These are phyloP conservation scores for Pemphigus obesinymphae DNA, from an alignment of 1,140 invertebrate species.

Conservation along the genomic window DNA sequence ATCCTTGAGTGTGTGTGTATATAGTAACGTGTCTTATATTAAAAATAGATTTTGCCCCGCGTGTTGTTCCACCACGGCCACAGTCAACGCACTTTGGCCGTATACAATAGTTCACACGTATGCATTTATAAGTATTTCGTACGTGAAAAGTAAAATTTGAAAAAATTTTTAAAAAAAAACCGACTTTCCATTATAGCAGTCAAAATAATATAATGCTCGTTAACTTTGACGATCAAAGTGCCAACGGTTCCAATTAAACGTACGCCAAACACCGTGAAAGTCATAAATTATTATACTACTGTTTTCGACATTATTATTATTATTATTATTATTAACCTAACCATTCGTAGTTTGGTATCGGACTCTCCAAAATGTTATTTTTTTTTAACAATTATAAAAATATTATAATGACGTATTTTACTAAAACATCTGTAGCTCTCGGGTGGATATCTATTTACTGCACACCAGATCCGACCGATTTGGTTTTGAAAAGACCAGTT, in stretches of 20 bases:
- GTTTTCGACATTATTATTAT: neutral
- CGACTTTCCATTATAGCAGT: neutral
- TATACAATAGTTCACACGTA: neutral
- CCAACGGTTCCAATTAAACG: neutral
- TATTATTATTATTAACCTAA: neutral
- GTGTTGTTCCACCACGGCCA: neutral
- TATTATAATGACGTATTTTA: neutral
- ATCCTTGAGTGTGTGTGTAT: neutral
- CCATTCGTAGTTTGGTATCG: neutral
- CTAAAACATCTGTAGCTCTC: too few relatives aligned
- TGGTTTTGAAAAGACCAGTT: neutral
- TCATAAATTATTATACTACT: neutral
- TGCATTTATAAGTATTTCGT: too few relatives aligned
- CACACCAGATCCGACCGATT: neutral
- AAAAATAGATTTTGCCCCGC: neutral
- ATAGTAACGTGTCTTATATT: neutral
- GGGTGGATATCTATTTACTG: too few relatives aligned
- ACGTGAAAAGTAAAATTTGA: too few relatives aligned
- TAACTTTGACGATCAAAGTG: slow-evolving; percentile 10
- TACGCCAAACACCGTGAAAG: neutral
- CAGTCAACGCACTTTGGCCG: neutral
- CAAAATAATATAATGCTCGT: neutral
- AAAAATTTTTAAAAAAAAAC: neutral
- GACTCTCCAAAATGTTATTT: neutral
- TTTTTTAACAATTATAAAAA: neutral